Evolutionary conservation across 1,140 invertebrate species (phyloP), one percentile per base, ranked within the genome.

Genomic region (Camponotus pennsylvanicus): DNA sequence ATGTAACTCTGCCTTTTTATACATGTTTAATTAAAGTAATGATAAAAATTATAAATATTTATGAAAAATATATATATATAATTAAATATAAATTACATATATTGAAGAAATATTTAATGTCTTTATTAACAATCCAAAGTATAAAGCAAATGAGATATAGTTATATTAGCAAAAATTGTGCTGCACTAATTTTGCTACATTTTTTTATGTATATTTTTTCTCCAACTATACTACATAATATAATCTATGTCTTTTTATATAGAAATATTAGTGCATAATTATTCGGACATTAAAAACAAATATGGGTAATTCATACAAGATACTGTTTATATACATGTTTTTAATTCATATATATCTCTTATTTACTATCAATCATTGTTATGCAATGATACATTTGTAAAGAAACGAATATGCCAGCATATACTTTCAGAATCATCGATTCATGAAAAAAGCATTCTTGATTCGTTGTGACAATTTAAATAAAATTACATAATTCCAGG

Each of bases 261-360:
- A 55, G 49, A 77, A 42, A 55, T 1, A 77, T 3, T n/a, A 42
- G 66, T 11, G 63, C 7, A 66, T 64, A 85, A 57, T 69, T 79
- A 66, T 67, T 66, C 11, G 0, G 8, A 37, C 8, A 37, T 70
- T 57, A 13, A 37, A 83, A 66, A 15, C 27, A 69, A 18, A 64
- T 55, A 6, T 63, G 27, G 49, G 9, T 40, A 78, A 11, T 55
- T 83, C 18, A 78, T 85, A 78, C 6, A 85, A 85, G 45, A 78
- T 40, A 66, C 2, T 27, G 4, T 45, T 59, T 82, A 49, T 40
- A 8, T 55, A 85, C 13, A 84, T 63, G 9, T 61, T 64, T 71
- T 84, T 84, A 84, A 75, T 84, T 76, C 45, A 67, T n/a, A 75
- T 42, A 37, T 71, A 8, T 45, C 42, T 9, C 55, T 82, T 45